phyloP scores from a whole-genome alignment of 2,888 invertebrate genomes.

The Argyresthia goedartella region DNA sequence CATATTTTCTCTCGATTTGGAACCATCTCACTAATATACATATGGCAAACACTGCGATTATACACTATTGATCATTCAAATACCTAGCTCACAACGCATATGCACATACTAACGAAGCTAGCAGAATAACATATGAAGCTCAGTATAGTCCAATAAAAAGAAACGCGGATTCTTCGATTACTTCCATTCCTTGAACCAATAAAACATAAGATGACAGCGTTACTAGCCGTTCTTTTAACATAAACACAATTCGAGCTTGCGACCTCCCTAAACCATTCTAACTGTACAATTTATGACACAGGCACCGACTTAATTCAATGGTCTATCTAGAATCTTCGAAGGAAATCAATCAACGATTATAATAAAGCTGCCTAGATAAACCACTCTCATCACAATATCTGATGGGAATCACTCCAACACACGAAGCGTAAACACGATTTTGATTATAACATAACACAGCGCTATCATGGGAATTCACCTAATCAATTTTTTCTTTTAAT shows the following conservation, averaged over 20 bases:
- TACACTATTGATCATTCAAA: conserved; percentile 5
- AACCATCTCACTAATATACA: conserved; percentile 60
- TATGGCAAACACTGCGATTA: conserved; percentile 57
- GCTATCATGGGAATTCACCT: conserved; percentile 29
- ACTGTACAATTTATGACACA: conserved; percentile 36
- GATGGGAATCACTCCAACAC: conserved; percentile 13
- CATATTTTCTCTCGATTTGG: conserved; percentile 40
- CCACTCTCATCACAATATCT: conserved; percentile 15
- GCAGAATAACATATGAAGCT: conserved; percentile 16
- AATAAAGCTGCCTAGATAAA: neutral
- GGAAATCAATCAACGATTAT: neutral
- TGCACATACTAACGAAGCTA: conserved; percentile 3
- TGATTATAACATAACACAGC: conserved; percentile 22
- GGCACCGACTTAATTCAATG: conserved; percentile 16
- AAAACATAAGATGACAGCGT: neutral
- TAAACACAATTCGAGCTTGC: conserved; percentile 35
- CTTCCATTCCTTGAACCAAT: neutral
- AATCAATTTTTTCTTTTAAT: conserved; percentile 32
- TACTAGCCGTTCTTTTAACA: neutral
- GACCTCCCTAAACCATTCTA: conserved; percentile 22
- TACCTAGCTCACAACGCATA: neutral
- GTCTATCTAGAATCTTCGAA: neutral
- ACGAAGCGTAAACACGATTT: conserved; percentile 1
- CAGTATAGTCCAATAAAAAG: neutral
- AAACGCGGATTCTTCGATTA: neutral